These are phyloP conservation scores for Eupeodes latifasciatus DNA, from an alignment of 2,888 invertebrate species.

Conservation along the genomic window DNA sequence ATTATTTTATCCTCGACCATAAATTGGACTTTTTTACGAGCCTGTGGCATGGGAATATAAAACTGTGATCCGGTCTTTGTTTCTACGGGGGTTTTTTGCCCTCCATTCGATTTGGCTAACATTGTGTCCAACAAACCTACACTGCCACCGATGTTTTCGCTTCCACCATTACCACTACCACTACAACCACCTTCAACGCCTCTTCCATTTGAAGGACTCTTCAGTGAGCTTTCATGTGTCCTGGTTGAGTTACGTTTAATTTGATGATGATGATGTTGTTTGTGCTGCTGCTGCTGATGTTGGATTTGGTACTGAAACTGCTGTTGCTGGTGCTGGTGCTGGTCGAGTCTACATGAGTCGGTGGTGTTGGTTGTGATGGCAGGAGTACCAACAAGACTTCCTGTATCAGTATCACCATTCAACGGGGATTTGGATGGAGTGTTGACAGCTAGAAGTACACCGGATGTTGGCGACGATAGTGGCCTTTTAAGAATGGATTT, in stretches of 20 bases:
- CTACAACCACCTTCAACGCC: slow-evolving; percentile 42
- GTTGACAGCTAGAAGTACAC: slow-evolving; percentile 48
- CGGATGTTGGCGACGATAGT: slow-evolving; percentile 80
- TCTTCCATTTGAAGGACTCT: slow-evolving; percentile 48
- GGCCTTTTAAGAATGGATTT: slow-evolving; percentile 87
- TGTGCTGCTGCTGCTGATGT: slow-evolving; percentile 43
- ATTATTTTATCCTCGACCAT: slow-evolving; percentile 87
- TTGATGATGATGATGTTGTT: slow-evolving; percentile 64
- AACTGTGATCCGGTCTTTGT: slow-evolving; percentile 85
- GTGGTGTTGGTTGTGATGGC: slow-evolving; percentile 39
- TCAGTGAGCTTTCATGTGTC: slow-evolving; percentile 58
- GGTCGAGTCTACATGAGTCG: slow-evolving; percentile 52
- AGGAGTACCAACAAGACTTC: slow-evolving; percentile 77
- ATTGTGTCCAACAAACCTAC: slow-evolving; percentile 44
- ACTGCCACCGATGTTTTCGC: slow-evolving; percentile 38
- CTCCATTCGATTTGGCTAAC: slow-evolving; percentile 62
- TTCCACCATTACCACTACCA: slow-evolving; percentile 44
- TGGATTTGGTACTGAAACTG: slow-evolving; percentile 17
- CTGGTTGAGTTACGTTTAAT: slow-evolving; percentile 72
- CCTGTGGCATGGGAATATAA: slow-evolving; percentile 86
- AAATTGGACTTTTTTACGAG: slow-evolving; percentile 90
- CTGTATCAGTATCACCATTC: slow-evolving; percentile 81
- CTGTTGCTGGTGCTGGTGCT: slow-evolving; percentile 23
- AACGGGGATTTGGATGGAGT: slow-evolving; percentile 80
- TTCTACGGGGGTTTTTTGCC: slow-evolving; percentile 63